These are phyloP conservation scores for Diploscapter pachys DNA, from an alignment of 1,140 invertebrate genomes.

Conservation along the genomic window DNA sequence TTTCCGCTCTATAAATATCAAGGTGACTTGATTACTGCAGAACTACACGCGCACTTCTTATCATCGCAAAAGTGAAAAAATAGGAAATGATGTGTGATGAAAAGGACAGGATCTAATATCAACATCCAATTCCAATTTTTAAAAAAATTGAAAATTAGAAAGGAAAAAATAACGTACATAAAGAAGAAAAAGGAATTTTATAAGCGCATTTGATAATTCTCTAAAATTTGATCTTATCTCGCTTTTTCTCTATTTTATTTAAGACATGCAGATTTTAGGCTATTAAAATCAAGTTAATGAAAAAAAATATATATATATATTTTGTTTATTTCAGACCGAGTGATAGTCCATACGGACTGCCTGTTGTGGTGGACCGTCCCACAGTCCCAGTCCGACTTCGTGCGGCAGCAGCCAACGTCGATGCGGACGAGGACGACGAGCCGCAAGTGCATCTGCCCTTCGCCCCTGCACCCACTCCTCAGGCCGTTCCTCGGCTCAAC, in stretches of 20 bases:
- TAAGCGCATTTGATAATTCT: too few species aligned
- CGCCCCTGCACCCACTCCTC: neutral
- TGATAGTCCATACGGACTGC: slow-evolving; percentile 9
- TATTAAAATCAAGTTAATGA: neutral
- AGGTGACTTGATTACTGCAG: too few species aligned
- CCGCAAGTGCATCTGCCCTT: neutral
- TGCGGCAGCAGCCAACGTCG: neutral
- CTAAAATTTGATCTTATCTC: too few species aligned
- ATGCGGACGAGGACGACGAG: neutral
- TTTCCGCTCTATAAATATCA: too few species aligned
- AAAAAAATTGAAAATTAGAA: too few species aligned
- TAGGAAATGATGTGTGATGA: too few species aligned
- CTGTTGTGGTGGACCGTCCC: neutral
- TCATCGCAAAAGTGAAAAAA: too few species aligned
- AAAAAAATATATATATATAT: slow-evolving; percentile 1
- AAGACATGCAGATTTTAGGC: neutral
- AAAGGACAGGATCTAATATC: too few species aligned
- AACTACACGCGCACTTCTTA: too few species aligned
- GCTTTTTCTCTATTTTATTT: neutral
- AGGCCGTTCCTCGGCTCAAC: slow-evolving; percentile 1
- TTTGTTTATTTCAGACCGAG: slow-evolving; percentile 21
- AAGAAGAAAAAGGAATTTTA: too few species aligned
- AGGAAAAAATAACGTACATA: too few species aligned
- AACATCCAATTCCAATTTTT: too few species aligned
- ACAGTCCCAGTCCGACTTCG: neutral